phyloP scores from a whole-genome alignment of 1,140 invertebrate species.

The Drosophila neocordata region DNA sequence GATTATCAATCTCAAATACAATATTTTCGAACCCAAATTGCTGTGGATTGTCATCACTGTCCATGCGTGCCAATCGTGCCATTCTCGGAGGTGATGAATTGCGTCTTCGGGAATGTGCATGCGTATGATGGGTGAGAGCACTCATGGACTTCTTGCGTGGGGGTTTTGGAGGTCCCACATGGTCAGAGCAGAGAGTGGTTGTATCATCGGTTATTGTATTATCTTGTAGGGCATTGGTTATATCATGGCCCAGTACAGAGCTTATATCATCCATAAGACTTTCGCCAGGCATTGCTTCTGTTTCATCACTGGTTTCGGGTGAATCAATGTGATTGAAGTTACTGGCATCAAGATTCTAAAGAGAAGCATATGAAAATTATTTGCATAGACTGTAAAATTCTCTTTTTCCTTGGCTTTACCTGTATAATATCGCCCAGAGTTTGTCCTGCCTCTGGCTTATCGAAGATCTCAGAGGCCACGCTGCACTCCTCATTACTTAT shows the following conservation, averaged over 20 bases:
- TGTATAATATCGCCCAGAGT: constrained; percentile 79
- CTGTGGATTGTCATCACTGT: constrained; percentile 84
- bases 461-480: constrained; percentile 86
- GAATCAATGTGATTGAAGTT: constrained; percentile 91
- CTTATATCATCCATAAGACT: constrained; percentile 90
- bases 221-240: constrained; percentile 86
- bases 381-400: not conserved
- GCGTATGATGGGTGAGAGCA: constrained; percentile 55
- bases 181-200: constrained; percentile 86
- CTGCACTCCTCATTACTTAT: constrained; percentile 88
- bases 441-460: constrained; percentile 70
- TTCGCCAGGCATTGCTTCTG: constrained; percentile 88
- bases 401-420: constrained; percentile 28
- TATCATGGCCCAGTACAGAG: constrained; percentile 88
- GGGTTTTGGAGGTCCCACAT: constrained; percentile 57
- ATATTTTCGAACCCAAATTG: constrained; percentile 88
- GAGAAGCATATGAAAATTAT: not conserved
- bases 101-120: constrained; percentile 78
- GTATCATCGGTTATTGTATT: constrained; percentile 88
- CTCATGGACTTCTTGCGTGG: constrained; percentile 67
- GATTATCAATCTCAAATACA: constrained; percentile 86
- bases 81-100: constrained; percentile 80
- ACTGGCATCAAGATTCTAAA: constrained; percentile 79
- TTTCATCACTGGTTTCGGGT: constrained; percentile 90
- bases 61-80: constrained; percentile 61